Evolutionary conservation across 2,888 invertebrate genomes (phyloP).

Genomic region (Nymphalis urticae): DNA sequence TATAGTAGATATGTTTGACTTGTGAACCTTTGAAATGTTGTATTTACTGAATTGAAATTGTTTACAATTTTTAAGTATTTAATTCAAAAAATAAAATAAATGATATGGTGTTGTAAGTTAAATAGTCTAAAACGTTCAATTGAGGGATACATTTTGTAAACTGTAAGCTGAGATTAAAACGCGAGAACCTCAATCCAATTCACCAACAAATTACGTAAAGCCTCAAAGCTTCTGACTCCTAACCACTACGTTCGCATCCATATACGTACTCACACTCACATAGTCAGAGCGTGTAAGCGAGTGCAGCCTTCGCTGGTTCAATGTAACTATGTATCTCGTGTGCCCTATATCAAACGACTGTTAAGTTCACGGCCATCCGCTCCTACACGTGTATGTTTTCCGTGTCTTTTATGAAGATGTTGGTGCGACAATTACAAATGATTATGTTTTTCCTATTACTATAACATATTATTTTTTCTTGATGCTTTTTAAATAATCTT

Average conservation of each 20-base stretch:
- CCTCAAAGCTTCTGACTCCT: slow-evolving; percentile 66
- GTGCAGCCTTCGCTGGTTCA: slow-evolving; percentile 69
- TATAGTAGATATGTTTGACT: too few species aligned
- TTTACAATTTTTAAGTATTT: too few species aligned
- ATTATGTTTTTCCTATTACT: neutral
- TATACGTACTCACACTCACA: slow-evolving; percentile 50
- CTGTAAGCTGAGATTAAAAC: slow-evolving; percentile 54
- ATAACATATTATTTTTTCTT: neutral
- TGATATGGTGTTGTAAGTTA: neutral
- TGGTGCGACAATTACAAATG: slow-evolving; percentile 15
- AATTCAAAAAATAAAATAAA: neutral
- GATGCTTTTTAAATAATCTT: too few species aligned
- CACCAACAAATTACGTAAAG: slow-evolving; percentile 73
- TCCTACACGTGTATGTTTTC: slow-evolving; percentile 51
- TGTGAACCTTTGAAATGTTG: too few species aligned
- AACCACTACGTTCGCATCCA: slow-evolving; percentile 48
- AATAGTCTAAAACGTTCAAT: slow-evolving; percentile 31
- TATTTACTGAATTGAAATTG: too few species aligned
- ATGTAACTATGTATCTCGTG: slow-evolving; percentile 55
- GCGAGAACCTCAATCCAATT: slow-evolving; percentile 63
- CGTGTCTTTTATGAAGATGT: slow-evolving; percentile 55
- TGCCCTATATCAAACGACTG: slow-evolving; percentile 56
- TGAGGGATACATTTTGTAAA: slow-evolving; percentile 52
- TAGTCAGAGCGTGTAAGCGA: slow-evolving; percentile 58
- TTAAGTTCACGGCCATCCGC: slow-evolving; percentile 61